Percentiles rank a stretch among this genome's conserved stretches.
Evolutionary conservation across 2,888 invertebrate genomes (phyloP).

Genomic region (Drosophila kambysellisi): DNA sequence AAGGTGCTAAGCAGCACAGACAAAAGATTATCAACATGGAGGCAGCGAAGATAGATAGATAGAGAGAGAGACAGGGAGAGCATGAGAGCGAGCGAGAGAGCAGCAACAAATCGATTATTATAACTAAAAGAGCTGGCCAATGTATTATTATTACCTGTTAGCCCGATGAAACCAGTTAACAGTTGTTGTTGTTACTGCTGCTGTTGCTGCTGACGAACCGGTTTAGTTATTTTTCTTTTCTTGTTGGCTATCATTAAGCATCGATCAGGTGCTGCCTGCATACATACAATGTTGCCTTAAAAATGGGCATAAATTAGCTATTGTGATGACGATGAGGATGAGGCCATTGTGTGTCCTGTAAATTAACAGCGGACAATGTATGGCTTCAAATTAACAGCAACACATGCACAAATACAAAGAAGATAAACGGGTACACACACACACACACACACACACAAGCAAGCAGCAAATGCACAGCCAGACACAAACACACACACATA

Average conservation of each 20-base stretch:
- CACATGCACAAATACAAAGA: background rate
- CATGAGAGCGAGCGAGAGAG: conserved; percentile 21
- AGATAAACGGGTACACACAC: conserved; percentile 27
- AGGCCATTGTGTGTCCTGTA: conserved; percentile 51
- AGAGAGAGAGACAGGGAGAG: background rate
- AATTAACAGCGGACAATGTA: conserved; percentile 70
- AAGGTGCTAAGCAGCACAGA: conserved; percentile 72
- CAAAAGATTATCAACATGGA: conserved; percentile 67
- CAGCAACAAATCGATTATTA: conserved; percentile 74
- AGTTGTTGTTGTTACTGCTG: conserved; percentile 39
- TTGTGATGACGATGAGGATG: conserved; percentile 6
- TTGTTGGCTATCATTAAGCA: conserved; percentile 52
- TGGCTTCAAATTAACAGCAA: conserved; percentile 61
- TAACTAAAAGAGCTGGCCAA: conserved; percentile 50
- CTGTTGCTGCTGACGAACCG: conserved; percentile 41
- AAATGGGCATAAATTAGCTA: conserved; percentile 52
- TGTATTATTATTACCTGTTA: conserved; percentile 54
- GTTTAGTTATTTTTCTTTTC: conserved; percentile 26
- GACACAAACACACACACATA: conserved; percentile 26
- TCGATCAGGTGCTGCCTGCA: conserved; percentile 50
- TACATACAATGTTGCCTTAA: conserved; percentile 33
- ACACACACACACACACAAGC: conserved; percentile 3
- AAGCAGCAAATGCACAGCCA: conserved; percentile 9
- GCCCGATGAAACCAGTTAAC: conserved; percentile 56
- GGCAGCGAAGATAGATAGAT: background rate